phyloP scores from a whole-genome alignment of 2,113 vertebrate species.

The Halichoeres trimaculatus region DNA sequence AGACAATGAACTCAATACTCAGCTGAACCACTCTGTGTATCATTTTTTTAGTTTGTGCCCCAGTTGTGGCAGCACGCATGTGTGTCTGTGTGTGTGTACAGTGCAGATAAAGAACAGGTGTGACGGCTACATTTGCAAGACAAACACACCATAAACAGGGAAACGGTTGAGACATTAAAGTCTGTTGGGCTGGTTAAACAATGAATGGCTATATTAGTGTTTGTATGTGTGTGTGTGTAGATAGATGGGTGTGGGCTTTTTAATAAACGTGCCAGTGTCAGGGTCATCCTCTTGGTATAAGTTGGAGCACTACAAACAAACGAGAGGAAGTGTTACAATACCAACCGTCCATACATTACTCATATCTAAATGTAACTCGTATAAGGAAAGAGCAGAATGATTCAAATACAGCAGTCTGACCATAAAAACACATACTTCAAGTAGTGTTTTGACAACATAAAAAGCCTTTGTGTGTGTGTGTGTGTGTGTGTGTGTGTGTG shows the following conservation, averaged over 20 bases:
- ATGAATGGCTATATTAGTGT: slow-evolving; percentile 43
- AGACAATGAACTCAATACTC: background rate
- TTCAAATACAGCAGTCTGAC: background rate
- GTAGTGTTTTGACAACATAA: slow-evolving; percentile 18
- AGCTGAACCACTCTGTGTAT: background rate
- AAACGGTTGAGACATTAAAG: slow-evolving; percentile 59
- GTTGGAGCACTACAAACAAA: slow-evolving; percentile 41
- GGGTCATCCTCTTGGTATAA: slow-evolving; percentile 19
- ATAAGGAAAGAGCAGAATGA: background rate
- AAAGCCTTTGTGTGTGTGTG: slow-evolving; percentile 39
- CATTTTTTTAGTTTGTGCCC: slow-evolving; percentile 3
- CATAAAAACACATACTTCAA: no score
- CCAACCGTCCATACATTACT: slow-evolving; percentile 24
- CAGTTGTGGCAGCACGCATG: background rate
- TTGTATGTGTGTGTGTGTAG: slow-evolving; percentile 6
- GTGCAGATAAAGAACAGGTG: slow-evolving; percentile 76
- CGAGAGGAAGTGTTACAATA: slow-evolving; percentile 24
- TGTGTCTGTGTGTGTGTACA: slow-evolving; percentile 16
- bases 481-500: slow-evolving; percentile 49
- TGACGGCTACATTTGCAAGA: slow-evolving; percentile 60
- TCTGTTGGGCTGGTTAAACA: slow-evolving; percentile 74
- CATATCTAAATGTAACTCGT: background rate
- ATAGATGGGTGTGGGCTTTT: slow-evolving; percentile 30
- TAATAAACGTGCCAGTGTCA: slow-evolving; percentile 19
- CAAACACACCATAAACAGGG: slow-evolving; percentile 70